These are phyloP conservation scores for Littorina saxatilis DNA, from an alignment of 1,140 invertebrate species.

Conservation along the genomic window DNA sequence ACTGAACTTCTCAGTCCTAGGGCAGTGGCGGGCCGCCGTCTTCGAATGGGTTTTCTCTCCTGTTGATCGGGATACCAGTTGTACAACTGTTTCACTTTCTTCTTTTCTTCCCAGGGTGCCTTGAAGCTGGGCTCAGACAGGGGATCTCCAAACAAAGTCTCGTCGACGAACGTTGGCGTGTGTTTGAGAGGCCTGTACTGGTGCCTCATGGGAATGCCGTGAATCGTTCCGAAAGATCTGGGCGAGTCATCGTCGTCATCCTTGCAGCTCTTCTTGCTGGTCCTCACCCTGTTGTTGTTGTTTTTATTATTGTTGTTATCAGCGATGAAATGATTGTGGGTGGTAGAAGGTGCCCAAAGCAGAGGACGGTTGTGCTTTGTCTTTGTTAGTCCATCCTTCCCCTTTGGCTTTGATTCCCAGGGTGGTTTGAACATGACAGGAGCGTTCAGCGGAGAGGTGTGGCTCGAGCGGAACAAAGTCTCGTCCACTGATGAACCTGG, in stretches of 20 bases:
- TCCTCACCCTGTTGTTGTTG: not conserved
- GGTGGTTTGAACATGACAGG: constrained; percentile 43
- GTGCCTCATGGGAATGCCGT: constrained; percentile 37
- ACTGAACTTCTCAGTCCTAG: not conserved
- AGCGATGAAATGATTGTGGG: constrained; percentile 26
- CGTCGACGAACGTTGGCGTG: constrained; percentile 66
- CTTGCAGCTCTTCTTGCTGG: constrained; percentile 15
- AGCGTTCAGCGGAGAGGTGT: constrained; percentile 36
- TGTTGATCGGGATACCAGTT: constrained; percentile 25
- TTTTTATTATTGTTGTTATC: not conserved
- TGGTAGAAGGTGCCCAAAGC: constrained; percentile 55
- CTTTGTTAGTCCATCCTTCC: constrained; percentile 27
- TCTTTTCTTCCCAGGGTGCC: constrained; percentile 60
- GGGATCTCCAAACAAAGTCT: constrained; percentile 63
- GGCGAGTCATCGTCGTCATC: not conserved
- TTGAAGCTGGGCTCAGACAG: constrained; percentile 64
- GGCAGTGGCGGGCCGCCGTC: constrained; percentile 14
- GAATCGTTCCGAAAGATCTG: constrained; percentile 20
- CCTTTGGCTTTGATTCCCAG: constrained; percentile 44
- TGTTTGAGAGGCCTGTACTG: constrained; percentile 59
- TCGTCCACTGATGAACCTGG: constrained; percentile 60
- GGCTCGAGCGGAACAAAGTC: constrained; percentile 58
- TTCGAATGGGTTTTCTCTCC: not conserved
- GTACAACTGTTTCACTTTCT: constrained; percentile 31
- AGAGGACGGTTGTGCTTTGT: constrained; percentile 46